Evolutionary conservation across 2,888 invertebrate species (phyloP).

Genomic region (Osmoderma eremita): DNA sequence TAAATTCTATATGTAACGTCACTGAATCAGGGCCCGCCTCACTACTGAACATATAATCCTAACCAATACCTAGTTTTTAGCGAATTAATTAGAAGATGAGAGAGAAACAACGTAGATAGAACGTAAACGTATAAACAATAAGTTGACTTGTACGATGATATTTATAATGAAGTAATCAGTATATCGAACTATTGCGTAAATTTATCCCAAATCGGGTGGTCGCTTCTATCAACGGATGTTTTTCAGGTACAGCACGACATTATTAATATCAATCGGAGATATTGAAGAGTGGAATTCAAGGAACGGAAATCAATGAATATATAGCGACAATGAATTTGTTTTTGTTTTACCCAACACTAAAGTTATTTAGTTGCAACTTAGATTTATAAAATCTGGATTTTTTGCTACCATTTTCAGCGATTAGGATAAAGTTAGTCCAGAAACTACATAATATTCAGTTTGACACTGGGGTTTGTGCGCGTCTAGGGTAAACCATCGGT

Average conservation of each 20-base stretch:
- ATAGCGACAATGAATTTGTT: too few relatives aligned
- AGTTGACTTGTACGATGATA: conserved; percentile 55
- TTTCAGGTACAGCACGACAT: not conserved
- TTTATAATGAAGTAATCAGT: conserved; percentile 58
- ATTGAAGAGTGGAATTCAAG: too few relatives aligned
- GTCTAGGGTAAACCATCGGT: too few relatives aligned
- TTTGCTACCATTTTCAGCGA: too few relatives aligned
- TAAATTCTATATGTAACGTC: conserved; percentile 1
- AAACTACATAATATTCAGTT: too few relatives aligned
- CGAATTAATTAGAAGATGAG: conserved; percentile 53
- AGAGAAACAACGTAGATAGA: conserved; percentile 55
- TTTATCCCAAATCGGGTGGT: conserved; percentile 57
- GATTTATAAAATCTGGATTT: too few relatives aligned
- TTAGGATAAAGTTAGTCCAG: too few relatives aligned
- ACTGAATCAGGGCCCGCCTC: conserved; percentile 26
- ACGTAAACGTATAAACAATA: conserved; percentile 49
- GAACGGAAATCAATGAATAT: too few relatives aligned
- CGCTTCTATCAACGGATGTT: conserved; percentile 53
- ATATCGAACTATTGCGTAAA: conserved; percentile 60
- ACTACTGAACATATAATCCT: conserved; percentile 31
- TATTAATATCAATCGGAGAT: too few relatives aligned
- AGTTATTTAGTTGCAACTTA: too few relatives aligned
- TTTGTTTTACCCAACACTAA: too few relatives aligned
- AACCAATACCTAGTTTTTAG: conserved; percentile 51
- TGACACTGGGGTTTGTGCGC: too few relatives aligned